Evolutionary conservation across 2,113 vertebrate species (phyloP).

Genomic region (Nycticebus coucang): DNA sequence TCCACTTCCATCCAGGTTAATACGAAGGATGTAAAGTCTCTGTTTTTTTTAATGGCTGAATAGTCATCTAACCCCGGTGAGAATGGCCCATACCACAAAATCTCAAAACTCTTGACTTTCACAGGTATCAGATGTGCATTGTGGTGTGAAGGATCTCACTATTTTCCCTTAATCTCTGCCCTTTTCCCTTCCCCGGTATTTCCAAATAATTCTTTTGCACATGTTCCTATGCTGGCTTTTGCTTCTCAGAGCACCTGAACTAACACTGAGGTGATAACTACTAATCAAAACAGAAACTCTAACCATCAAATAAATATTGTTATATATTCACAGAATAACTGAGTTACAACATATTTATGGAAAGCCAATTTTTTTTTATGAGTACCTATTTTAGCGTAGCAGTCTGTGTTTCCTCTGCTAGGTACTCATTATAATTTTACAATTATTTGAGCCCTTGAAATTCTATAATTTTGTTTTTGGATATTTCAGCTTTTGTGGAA

Average conservation of each 20-base stretch:
- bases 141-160: neutral
- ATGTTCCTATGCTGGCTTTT: neutral
- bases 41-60: too few relatives aligned
- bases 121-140: neutral
- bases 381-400: neutral
- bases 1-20: too few relatives aligned
- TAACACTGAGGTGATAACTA: neutral
- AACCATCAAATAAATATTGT: neutral
- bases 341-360: neutral
- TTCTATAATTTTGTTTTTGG: neutral
- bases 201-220: neutral
- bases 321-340: neutral
- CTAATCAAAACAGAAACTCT: neutral
- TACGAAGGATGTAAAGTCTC: too few relatives aligned
- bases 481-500: neutral
- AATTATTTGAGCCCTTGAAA: constrained; percentile 11
- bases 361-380: neutral
- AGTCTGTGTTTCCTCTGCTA: neutral
- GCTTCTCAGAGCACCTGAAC: neutral
- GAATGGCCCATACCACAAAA: too few relatives aligned
- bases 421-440: constrained; percentile 14
- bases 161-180: neutral
- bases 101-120: neutral
- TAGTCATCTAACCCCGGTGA: too few relatives aligned
- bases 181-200: neutral